Percentiles rank a stretch among this genome's conserved stretches.
These are phyloP conservation scores for Camelus dromedarius DNA, from an alignment of 2,113 vertebrate genomes.

Conservation along the genomic window DNA sequence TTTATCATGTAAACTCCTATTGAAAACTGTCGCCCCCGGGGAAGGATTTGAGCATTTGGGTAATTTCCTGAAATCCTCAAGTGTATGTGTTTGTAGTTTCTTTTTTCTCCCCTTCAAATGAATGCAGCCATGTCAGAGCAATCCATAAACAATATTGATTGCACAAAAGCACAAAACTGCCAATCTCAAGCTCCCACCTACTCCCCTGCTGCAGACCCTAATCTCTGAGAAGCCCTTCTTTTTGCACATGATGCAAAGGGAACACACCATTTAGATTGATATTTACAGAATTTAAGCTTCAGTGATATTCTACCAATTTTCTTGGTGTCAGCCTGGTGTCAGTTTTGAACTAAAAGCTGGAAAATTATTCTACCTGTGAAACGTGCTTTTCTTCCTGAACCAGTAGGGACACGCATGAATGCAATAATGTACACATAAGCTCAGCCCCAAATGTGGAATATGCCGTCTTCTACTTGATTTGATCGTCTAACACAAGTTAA, in stretches of 20 bases:
- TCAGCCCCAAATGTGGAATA: constrained; percentile 65
- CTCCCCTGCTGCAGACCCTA: constrained; percentile 76
- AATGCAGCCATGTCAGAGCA: constrained; percentile 77
- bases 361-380: constrained; percentile 83
- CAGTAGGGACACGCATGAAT: constrained; percentile 72
- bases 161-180: constrained; percentile 81
- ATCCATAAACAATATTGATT: constrained; percentile 87
- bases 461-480: constrained; percentile 80
- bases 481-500: constrained; percentile 79
- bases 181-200: constrained; percentile 81
- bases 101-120: constrained; percentile 75
- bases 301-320: constrained; percentile 79
- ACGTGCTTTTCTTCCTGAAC: constrained; percentile 72
- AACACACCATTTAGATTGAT: constrained; percentile 76
- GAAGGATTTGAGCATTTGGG: constrained; percentile 85
- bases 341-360: constrained; percentile 82
- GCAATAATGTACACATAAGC: constrained; percentile 70
- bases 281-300: constrained; percentile 82
- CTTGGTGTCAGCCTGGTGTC: constrained; percentile 82
- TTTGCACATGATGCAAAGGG: constrained; percentile 70
- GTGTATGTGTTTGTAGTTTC: constrained; percentile 69
- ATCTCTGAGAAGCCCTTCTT: constrained; percentile 73
- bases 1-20: constrained; percentile 86
- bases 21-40: constrained; percentile 81
- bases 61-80: constrained; percentile 87